phyloP scores from a whole-genome alignment of 2,888 invertebrate species.

The Selenia dentaria region DNA sequence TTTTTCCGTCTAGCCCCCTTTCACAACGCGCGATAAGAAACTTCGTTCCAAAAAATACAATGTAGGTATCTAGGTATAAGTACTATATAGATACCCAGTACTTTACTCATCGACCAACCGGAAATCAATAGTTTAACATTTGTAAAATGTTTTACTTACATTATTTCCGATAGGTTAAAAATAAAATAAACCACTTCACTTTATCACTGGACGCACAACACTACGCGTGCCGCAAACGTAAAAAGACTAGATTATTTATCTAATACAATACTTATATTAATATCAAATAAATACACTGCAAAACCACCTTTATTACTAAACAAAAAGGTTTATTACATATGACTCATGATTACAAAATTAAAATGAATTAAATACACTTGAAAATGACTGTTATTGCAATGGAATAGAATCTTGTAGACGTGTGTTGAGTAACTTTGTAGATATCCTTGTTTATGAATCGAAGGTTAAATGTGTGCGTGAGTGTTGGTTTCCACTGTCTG shows the following conservation, averaged over 20 bases:
- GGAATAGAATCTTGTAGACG: conserved; percentile 2
- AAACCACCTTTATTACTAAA: not conserved
- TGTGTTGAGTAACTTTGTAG: conserved; percentile 3
- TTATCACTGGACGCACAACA: conserved; percentile 2
- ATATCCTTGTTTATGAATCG: conserved; percentile 30
- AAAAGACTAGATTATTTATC: conserved; percentile 6
- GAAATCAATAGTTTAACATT: no score
- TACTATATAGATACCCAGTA: no score
- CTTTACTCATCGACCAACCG: no score
- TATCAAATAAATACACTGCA: not conserved
- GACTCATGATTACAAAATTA: not conserved
- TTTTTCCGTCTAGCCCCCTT: no score
- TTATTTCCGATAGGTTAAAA: no score
- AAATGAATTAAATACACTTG: not conserved
- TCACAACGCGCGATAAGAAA: no score
- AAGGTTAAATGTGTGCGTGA: conserved; percentile 24
- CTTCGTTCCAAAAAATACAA: no score
- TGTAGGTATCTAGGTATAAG: no score
- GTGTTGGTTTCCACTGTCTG: conserved; percentile 23
- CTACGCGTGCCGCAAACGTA: conserved; percentile 12
- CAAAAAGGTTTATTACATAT: not conserved
- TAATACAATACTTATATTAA: not conserved
- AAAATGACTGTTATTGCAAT: conserved; percentile 2
- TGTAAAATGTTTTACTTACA: no score
- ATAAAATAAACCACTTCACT: conserved; percentile 6